Conservation (phyloP, 1,140 invertebrate genomes). For the Pseudachorutes palmiensis region DNA sequence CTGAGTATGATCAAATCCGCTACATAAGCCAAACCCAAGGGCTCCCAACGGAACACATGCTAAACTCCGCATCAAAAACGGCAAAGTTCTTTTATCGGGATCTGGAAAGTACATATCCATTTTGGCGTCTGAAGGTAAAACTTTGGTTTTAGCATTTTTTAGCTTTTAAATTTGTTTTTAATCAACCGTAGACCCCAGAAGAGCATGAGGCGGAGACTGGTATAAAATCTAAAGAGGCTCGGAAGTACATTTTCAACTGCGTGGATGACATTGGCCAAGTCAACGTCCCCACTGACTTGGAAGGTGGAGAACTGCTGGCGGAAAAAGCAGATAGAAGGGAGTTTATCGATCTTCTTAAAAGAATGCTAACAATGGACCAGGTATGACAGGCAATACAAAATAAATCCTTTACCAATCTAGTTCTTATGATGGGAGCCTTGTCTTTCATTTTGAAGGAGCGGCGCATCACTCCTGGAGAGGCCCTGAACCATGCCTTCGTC, state of each 20-base stretch:
- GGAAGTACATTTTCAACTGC: slow-evolving; percentile 99
- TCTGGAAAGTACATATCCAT: slow-evolving; percentile 91
- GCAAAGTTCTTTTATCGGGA: slow-evolving; percentile 97
- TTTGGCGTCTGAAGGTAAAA: slow-evolving; percentile 82
- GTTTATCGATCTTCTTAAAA: slow-evolving; percentile 92
- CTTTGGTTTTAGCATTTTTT: not conserved
- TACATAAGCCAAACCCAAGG: slow-evolving; percentile 85
- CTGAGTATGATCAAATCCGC: slow-evolving; percentile 99
- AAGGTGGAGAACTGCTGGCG: slow-evolving; percentile 85
- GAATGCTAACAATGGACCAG: slow-evolving; percentile 97
- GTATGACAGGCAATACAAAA: slow-evolving; percentile 51
- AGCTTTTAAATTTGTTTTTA: not conserved
- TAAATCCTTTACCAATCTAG: too few relatives aligned
- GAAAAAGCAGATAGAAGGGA: slow-evolving; percentile 93
- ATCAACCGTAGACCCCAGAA: slow-evolving; percentile 69
- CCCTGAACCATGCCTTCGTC: slow-evolving; percentile 90
- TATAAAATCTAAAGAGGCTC: slow-evolving; percentile 97
- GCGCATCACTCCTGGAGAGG: slow-evolving; percentile 88
- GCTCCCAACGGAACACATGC: slow-evolving; percentile 93
- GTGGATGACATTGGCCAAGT: slow-evolving; percentile 97
- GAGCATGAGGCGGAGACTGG: slow-evolving; percentile 96
- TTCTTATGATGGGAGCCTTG: not conserved
- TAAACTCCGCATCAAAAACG: slow-evolving; percentile 97
- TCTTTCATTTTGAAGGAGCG: slow-evolving; percentile 56
- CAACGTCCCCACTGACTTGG: slow-evolving; percentile 92